Evolutionary conservation across 2,888 invertebrate species (phyloP).

Genomic region (Dryadula phaetusa): DNA sequence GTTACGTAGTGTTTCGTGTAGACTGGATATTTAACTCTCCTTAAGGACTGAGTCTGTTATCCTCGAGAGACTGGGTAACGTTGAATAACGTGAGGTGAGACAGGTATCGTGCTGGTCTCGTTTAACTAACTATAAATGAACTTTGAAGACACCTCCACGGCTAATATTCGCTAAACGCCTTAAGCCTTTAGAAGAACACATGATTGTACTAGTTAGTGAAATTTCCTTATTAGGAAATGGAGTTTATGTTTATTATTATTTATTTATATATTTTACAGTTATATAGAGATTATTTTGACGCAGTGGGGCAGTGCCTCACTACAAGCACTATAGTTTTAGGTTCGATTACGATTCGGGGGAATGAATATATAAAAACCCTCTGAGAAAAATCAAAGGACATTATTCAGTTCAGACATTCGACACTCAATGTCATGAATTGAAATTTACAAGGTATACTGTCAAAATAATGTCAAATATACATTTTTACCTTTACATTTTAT

Average conservation of each 20-base stretch:
- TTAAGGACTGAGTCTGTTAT: constrained; percentile 22
- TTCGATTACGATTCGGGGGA: too few relatives aligned
- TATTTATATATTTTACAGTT: too few relatives aligned
- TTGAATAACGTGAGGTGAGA: constrained; percentile 35
- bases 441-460: too few relatives aligned
- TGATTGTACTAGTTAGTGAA: constrained; percentile 1
- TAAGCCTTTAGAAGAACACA: constrained; percentile 14
- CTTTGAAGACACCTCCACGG: constrained; percentile 16
- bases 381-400: too few relatives aligned
- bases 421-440: too few relatives aligned
- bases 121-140: constrained; percentile 27
- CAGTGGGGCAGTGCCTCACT: too few relatives aligned
- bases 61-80: constrained; percentile 28
- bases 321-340: too few relatives aligned
- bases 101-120: constrained; percentile 32
- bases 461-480: neutral
- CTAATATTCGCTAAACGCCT: constrained; percentile 22
- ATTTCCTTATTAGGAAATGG: neutral
- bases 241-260: neutral
- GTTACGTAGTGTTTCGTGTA: constrained; percentile 21
- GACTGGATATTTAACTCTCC: constrained; percentile 30
- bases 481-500: neutral
- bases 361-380: too few relatives aligned
- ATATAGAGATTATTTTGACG: too few relatives aligned
- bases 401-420: too few relatives aligned